Evolutionary conservation across 2,113 vertebrate species (phyloP), one percentile per base, ranked within the genome.

Genomic region (human (Homo sapiens)): DNA sequence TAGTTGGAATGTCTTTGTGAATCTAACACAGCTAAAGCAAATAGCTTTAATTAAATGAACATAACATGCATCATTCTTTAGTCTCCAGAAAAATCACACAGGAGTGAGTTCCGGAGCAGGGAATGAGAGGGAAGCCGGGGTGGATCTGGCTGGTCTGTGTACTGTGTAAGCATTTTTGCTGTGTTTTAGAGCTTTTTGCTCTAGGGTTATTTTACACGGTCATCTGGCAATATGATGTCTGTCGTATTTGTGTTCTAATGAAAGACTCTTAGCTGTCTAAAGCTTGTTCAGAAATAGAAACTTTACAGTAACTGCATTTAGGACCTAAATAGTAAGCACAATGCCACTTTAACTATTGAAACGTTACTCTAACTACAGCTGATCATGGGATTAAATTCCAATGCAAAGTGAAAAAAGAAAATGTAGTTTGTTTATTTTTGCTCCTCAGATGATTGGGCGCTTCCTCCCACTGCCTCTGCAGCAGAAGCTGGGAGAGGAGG

Each of bases 381-480:
- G 18, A 81, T 48, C 8, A 16, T 2, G 45, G 55, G 50, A 43
- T 61, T 68, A 57, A 64, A 94, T 55, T 64, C 45, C 14, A 5
- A 1, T 20, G 40, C 45, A 22, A 61, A 82, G 23, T 11, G n/a
- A 32, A 64, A 76, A 61, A 59, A 43, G 70, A 57, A 93, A 50
- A 13, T 13, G 23, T 18, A 22, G 45, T 48, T 9, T 52, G 76
- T 57, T 81, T 57, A 9, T 14, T 72, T 88, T 72, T 76, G 50
- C 14, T 89, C 13, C 1, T 0, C 27, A 17, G 32, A 23, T 43
- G 50, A 18, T 2, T 5, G 38, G 32, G 61, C 7, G 5, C 4
- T 38, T 84, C n/a, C 78, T 14, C 0, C n/a, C 1, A 0, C 17
- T 1, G 32, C 16, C 61, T 45, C 35, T 6, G 2, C 6, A 8